Evolutionary conservation across 2,113 vertebrate genomes (phyloP).

Genomic region (Nibea coibor): DNA sequence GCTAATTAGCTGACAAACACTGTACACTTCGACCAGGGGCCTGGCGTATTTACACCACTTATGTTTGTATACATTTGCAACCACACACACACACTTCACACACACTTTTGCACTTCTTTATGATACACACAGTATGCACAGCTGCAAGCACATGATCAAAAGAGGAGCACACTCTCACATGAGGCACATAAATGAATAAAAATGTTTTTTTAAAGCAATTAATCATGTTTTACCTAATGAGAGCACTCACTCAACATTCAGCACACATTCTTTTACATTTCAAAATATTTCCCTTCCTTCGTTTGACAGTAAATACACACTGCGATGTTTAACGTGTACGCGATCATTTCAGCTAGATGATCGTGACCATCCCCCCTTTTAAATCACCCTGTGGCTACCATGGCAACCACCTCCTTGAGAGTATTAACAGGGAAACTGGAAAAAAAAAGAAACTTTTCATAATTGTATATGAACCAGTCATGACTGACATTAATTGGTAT

Average conservation of each 20-base stretch:
- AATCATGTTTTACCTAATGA: background rate
- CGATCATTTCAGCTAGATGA: conserved; percentile 8
- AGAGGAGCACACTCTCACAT: background rate
- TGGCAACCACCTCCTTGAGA: conserved; percentile 60
- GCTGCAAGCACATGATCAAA: background rate
- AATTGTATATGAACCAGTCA: conserved; percentile 28
- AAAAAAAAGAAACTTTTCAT: conserved; percentile 5
- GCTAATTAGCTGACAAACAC: conserved; percentile 82
- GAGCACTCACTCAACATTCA: background rate
- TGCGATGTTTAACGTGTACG: conserved; percentile 10
- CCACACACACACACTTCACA: conserved; percentile 22
- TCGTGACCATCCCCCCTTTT: conserved; percentile 22
- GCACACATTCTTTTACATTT: background rate
- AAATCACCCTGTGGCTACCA: conserved; percentile 57
- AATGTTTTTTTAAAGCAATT: background rate
- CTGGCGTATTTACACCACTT: conserved; percentile 49
- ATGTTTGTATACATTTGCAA: conserved; percentile 49
- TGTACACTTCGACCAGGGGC: conserved; percentile 44
- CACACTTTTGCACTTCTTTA: background rate
- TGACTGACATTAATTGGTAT: conserved; percentile 37
- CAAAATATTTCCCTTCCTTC: background rate
- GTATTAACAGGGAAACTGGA: conserved; percentile 26
- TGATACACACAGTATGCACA: background rate
- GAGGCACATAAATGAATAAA: background rate
- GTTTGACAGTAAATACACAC: background rate